Evolutionary conservation across 2,797 vertebrate genomes (phyloP), one percentile per base, ranked within the genome.

Genomic region (Xerus rutilus): DNA sequence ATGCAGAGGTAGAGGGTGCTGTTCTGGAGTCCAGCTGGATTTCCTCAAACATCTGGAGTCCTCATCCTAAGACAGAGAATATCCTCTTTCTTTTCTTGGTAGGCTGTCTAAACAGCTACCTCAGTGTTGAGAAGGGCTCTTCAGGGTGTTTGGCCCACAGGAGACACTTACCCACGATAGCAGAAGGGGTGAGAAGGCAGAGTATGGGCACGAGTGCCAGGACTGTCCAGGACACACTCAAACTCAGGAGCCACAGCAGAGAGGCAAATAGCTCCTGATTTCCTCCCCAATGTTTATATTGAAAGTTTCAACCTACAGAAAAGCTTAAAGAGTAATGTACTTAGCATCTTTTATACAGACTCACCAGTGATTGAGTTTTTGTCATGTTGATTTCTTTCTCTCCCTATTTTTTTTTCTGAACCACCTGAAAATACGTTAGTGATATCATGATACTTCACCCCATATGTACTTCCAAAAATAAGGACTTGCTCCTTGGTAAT

Each of bases 101-200:
- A 11, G 32, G 57, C 57, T 73, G 32, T 23, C 52, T 45, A 15
- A 78, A 52, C 12, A 18, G 23, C 30, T 54, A 30, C 9, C 15
- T 45, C 0, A 2, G 43, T 45, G 23, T 47, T 35, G 67, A 28
- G 12, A 57, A 47, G 49, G 15, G 23, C 52, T 91, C 64, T 5
- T 11, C 23, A 17, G 3, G 30, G 30, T n/a, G 7, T 62, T 35
- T 28, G 62, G 21, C 30, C 49, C 7, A 4, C 13, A 54, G 57
- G 57, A 62, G 32, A 25, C 0, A 0, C 43, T 32, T 18, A 35
- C 30, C 25, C 0, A 4, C 32, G 43, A 32, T 13, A 4, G 57
- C 47, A 77, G 69, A n/a, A 57, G 39, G 35, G 15, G 3, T 2
- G 18, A 43, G 15, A 67, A 47, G 78, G 7, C 23, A 39, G 32